A percentile compares a stretch with the other conserved stretches of the same genome.
Evolutionary conservation across 2,797 vertebrate genomes (phyloP).

Genomic region (Capromys pilorides): DNA sequence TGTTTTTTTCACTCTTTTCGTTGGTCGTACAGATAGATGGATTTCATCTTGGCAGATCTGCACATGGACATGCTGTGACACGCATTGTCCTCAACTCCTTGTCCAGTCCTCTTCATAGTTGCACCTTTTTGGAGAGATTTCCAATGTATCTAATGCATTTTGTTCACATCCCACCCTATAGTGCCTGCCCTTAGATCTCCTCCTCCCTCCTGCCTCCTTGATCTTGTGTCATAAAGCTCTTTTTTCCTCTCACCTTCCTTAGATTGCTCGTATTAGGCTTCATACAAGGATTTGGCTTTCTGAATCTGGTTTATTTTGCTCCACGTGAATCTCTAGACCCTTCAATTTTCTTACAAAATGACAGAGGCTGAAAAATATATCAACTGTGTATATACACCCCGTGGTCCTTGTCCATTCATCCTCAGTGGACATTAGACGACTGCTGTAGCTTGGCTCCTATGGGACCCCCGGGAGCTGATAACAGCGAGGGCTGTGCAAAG

Average conservation of each 20-base stretch:
- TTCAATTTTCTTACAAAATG: not conserved
- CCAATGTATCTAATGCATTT: not conserved
- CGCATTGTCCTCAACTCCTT: too few species aligned
- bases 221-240: too few species aligned
- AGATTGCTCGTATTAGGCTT: not conserved
- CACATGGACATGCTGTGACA: too few species aligned
- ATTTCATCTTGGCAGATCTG: not conserved
- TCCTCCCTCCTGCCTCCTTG: not conserved
- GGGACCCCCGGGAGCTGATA: not conserved
- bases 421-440: not conserved
- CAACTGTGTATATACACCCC: rapidly evolving
- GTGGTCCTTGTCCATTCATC: not conserved
- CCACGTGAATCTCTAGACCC: not conserved
- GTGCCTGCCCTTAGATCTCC: not conserved
- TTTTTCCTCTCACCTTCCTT: not conserved
- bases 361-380: not conserved
- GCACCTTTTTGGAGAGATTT: not conserved
- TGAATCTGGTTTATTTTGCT: not conserved
- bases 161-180: not conserved
- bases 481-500: not conserved
- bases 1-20: not conserved
- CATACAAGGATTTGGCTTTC: not conserved
- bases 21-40: not conserved
- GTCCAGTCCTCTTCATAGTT: not conserved
- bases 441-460: rapidly evolving